Evolutionary conservation across 2,113 vertebrate genomes (phyloP), one percentile per base, ranked within the genome.

Genomic region (Apodemus sylvaticus): DNA sequence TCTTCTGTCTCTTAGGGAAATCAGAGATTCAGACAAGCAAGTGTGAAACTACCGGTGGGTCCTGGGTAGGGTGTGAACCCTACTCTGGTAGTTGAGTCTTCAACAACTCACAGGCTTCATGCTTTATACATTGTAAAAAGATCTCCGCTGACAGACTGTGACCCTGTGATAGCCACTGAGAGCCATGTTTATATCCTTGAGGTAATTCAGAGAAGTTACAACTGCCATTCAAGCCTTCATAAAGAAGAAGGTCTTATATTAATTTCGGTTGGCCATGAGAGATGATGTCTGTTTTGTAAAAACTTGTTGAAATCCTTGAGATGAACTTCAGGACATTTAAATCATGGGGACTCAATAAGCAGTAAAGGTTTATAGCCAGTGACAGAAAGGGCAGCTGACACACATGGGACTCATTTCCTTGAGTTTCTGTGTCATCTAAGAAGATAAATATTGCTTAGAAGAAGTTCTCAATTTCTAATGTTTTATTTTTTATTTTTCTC

Each of bases 381-480:
- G 48, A 45, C 60, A 19, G 48, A 79, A 92, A 93, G 64, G 93
- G 78, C 48, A 77, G 34, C 39, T 88, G 12, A 55, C 22, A n/a
- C 39, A 36, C 16, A 4, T 51, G 20, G 7, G 94, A 42, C 9
- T 78, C 1, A 77, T 48, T 94, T 90, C 60, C 29, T 93, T 20
- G 89, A 89, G n/a, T 26, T 86, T 79, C 36, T 31, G 14, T 95
- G 12, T 77, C 68, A 79, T 77, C 1, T 93, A 42, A 92, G 78
- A 85, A 93, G 7, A 73, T 66, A 29, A 51, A 68, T 89, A 3
- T 92, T 96, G 45, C 48, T 58, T 68, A 68, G 29, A 94, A 97
- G 86, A 68, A 45, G 45, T 89, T 91, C 96, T 95, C 29, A 93
- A 39, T 7, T 83, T 87, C 51, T 90, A 87, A 94, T 92, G 2